phyloP scores from a whole-genome alignment of 2,113 vertebrate genomes.

The Callorhinus ursinus region DNA sequence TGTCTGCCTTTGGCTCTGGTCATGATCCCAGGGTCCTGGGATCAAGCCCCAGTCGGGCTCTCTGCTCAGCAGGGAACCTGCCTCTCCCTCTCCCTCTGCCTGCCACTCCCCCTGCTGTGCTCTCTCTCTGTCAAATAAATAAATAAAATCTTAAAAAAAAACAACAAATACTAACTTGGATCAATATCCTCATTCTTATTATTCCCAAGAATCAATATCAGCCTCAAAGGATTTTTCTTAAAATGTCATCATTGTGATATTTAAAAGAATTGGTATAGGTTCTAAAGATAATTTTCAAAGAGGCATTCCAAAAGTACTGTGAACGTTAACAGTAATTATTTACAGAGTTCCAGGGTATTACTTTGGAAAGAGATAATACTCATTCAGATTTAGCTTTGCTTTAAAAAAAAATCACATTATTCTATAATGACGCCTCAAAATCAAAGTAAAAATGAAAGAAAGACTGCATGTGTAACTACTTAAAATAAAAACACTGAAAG shows the following conservation, averaged over 20 bases:
- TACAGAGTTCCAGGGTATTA: neutral
- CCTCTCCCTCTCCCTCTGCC: no score
- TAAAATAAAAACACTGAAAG: slow-evolving; percentile 37
- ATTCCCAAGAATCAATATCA: neutral
- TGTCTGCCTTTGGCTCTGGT: no score
- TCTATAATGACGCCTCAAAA: slow-evolving; percentile 15
- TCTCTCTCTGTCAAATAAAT: no score
- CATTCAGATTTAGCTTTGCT: neutral
- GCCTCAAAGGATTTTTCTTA: neutral
- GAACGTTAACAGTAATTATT: neutral
- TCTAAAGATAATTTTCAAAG: slow-evolving; percentile 16
- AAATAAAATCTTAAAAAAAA: no score
- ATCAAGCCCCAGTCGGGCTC: no score
- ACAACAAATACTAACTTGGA: neutral
- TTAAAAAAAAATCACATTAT: neutral
- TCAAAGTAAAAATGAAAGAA: slow-evolving; percentile 11
- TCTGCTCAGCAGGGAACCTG: no score
- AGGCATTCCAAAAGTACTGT: neutral
- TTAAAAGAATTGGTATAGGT: neutral
- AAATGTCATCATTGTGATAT: neutral
- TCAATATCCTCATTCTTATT: slow-evolving; percentile 8
- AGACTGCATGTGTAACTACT: neutral
- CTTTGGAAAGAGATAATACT: neutral
- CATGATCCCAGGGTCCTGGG: no score
- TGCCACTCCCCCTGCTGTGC: no score